Percentiles rank a stretch among this genome's conserved stretches.
These are phyloP conservation scores for Aphelocoma californica DNA, from an alignment of 2,797 vertebrate species.

Conservation along the genomic window DNA sequence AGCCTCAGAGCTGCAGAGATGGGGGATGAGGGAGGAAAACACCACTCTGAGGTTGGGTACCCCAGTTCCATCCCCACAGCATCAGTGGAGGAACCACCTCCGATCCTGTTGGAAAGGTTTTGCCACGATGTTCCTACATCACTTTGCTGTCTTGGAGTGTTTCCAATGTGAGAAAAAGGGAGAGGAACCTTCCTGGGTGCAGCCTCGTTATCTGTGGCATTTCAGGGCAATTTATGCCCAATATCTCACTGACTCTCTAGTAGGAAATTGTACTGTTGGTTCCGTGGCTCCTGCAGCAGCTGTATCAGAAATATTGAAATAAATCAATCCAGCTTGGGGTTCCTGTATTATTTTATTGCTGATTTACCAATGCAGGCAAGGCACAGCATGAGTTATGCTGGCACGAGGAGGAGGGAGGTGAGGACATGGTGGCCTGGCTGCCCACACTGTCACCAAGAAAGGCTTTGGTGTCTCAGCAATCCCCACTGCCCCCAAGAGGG, in stretches of 20 bases:
- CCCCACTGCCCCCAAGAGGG: rapidly evolving
- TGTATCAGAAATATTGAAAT: constrained; percentile 57
- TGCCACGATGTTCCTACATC: neutral
- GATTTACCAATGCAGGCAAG: neutral
- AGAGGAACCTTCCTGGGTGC: neutral
- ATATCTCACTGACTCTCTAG: neutral
- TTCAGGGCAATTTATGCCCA: constrained; percentile 55
- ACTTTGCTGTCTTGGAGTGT: neutral
- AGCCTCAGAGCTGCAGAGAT: neutral
- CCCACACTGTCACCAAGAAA: rapidly evolving
- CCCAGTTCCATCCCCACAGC: neutral
- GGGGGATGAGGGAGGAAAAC: neutral
- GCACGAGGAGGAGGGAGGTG: neutral
- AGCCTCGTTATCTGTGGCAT: constrained; percentile 60
- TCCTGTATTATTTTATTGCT: constrained; percentile 45
- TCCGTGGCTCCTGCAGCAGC: neutral
- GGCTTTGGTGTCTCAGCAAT: neutral
- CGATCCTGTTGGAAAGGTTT: neutral
- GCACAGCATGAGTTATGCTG: neutral
- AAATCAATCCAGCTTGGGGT: constrained; percentile 11
- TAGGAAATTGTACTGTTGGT: neutral
- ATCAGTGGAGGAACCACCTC: neutral
- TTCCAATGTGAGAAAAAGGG: neutral
- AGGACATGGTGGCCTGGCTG: neutral
- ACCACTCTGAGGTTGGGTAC: neutral